phyloP scores from a whole-genome alignment of 2,113 vertebrate genomes.

The Larimichthys crocea region DNA sequence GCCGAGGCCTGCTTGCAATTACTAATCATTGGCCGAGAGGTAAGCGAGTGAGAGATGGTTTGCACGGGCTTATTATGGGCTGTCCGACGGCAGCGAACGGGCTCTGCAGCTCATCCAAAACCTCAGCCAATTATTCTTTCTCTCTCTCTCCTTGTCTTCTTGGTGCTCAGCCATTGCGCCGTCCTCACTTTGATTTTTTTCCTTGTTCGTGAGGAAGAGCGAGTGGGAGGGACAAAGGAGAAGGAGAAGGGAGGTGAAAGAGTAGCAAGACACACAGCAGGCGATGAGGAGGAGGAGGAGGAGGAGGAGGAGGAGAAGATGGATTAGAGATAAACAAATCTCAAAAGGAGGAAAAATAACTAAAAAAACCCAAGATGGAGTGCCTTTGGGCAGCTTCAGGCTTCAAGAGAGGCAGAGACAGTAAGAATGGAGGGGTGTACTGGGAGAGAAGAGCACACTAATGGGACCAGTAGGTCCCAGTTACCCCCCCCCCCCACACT shows the following conservation, averaged over 20 bases:
- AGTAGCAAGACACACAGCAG: slow-evolving; percentile 22
- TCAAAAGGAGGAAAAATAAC: not conserved
- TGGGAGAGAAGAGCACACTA: slow-evolving; percentile 18
- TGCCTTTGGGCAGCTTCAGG: slow-evolving; percentile 5
- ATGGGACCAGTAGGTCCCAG: slow-evolving; percentile 33
- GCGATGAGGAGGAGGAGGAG: slow-evolving; percentile 12
- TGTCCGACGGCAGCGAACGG: slow-evolving; percentile 7
- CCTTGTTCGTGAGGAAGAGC: slow-evolving; percentile 15
- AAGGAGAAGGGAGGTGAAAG: not conserved
- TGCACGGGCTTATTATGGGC: slow-evolving; percentile 26
- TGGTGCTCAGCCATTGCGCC: slow-evolving; percentile 18
- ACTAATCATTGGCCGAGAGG: slow-evolving; percentile 51
- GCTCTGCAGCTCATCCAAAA: slow-evolving; percentile 37
- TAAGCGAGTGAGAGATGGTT: slow-evolving; percentile 35
- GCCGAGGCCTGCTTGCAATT: slow-evolving; percentile 59
- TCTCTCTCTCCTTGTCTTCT: not conserved
- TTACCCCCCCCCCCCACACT: not conserved
- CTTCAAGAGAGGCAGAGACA: slow-evolving; percentile 2
- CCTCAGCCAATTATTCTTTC: slow-evolving; percentile 35
- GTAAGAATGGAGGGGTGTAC: not conserved
- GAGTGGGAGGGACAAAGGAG: slow-evolving; percentile 22
- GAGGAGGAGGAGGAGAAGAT: slow-evolving; percentile 3
- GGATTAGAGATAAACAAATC: slow-evolving; percentile 28
- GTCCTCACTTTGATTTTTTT: slow-evolving; percentile 15
- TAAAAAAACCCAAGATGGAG: not conserved